These are phyloP conservation scores for Acanthurus lineatus DNA, from an alignment of 2,797 vertebrate genomes.

Conservation along the genomic window DNA sequence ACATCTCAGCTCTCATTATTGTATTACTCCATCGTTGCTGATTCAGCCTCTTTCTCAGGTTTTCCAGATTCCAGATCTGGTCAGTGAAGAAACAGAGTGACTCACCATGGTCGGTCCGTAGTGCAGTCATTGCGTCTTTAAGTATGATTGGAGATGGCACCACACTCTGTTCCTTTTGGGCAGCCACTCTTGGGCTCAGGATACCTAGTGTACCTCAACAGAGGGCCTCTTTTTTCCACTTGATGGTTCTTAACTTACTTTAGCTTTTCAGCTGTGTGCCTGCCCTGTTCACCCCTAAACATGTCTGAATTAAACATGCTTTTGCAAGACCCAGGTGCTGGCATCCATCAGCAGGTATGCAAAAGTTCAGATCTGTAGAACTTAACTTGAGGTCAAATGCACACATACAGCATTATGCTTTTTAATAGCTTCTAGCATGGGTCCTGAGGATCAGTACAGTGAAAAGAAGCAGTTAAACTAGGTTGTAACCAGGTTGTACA, in stretches of 20 bases:
- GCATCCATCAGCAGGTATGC: background rate
- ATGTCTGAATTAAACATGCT: background rate
- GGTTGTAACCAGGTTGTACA: background rate
- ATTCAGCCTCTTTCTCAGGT: constrained; percentile 65
- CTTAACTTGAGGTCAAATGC: no score
- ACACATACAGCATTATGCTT: background rate
- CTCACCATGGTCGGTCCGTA: constrained; percentile 7
- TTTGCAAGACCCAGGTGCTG: background rate
- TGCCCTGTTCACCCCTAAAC: background rate
- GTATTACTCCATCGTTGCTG: constrained; percentile 44
- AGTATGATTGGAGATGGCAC: constrained; percentile 39
- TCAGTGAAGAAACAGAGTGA: constrained; percentile 31
- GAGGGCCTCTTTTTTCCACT: constrained; percentile 46
- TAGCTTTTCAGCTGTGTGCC: background rate
- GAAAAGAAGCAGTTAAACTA: background rate
- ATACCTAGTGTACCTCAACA: constrained; percentile 30
- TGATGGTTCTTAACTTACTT: background rate
- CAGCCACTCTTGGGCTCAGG: constrained; percentile 38
- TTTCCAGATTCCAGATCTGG: constrained; percentile 56
- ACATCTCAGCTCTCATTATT: constrained; percentile 56
- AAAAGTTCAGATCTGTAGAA: no score
- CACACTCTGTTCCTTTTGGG: constrained; percentile 21
- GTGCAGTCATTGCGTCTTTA: constrained; percentile 51
- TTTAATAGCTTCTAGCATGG: background rate
- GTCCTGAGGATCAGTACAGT: background rate